These are phyloP conservation scores for Drosophila anomelani DNA, from an alignment of 2,888 invertebrate genomes.

Conservation along the genomic window DNA sequence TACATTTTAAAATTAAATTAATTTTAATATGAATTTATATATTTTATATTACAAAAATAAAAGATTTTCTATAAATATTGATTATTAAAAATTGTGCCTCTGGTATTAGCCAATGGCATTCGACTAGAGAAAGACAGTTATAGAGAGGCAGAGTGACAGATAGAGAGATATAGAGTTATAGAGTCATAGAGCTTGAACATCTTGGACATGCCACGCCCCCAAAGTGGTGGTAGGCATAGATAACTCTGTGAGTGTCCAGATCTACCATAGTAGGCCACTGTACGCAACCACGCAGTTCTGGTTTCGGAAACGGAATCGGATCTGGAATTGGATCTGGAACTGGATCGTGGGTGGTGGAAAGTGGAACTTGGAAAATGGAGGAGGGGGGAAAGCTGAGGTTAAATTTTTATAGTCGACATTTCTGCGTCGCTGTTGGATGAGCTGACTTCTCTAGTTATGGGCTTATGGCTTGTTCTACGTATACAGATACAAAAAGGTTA, in stretches of 20 bases:
- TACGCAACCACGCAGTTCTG: slow-evolving; percentile 84
- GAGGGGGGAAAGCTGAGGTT: slow-evolving; percentile 13
- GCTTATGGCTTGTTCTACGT: slow-evolving; percentile 71
- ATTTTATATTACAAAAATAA: too few relatives aligned
- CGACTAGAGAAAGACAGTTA: slow-evolving; percentile 35
- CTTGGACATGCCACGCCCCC: slow-evolving; percentile 45
- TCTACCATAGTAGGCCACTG: slow-evolving; percentile 85
- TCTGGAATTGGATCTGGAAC: slow-evolving; percentile 22
- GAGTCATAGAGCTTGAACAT: slow-evolving; percentile 65
- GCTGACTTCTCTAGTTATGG: slow-evolving; percentile 42
- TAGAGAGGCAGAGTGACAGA: slow-evolving; percentile 26
- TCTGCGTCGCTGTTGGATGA: slow-evolving; percentile 34
- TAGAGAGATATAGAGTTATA: slow-evolving; percentile 62
- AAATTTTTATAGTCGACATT: slow-evolving; percentile 18
- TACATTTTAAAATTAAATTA: too few relatives aligned
- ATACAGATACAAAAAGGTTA: slow-evolving; percentile 47
- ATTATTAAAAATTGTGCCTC: neutral
- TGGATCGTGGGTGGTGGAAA: slow-evolving; percentile 18
- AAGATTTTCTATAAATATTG: neutral
- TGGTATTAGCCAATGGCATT: slow-evolving; percentile 40
- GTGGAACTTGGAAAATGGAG: neutral
- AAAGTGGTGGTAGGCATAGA: slow-evolving; percentile 35
- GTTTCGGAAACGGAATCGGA: slow-evolving; percentile 38
- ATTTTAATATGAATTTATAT: too few relatives aligned
- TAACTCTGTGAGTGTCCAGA: slow-evolving; percentile 80